Base-by-base conservation (phyloP, 1,140 invertebrate species). In the Caenorhabditis briggsae region DNA sequence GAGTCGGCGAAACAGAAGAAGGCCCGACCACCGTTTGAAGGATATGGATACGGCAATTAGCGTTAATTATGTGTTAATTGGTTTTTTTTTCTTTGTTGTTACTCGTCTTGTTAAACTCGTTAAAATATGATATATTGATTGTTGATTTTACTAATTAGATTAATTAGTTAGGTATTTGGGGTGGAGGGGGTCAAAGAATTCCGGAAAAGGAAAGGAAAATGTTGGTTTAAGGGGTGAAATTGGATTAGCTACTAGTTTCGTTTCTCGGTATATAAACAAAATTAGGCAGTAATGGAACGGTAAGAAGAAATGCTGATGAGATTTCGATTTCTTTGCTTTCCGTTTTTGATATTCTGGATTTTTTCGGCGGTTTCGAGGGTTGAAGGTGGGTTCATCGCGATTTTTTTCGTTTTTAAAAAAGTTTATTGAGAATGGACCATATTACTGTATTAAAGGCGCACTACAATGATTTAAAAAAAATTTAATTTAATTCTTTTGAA, bases 1-100 rank as follows among this genome's bases (percentile, higher is more conserved):
- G 74, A 83, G 61, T 48, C 59, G 58, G 46, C 58, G 61, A 87
- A 86, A 55, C 64, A 82, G 78, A 82, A 82, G 25, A 86, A 82
- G 23, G 70, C 70, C 7, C 70, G 70, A 1, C 70, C 70, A 1
- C 70, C 70, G 46, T 78, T 78, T 11, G 70, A 78, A 78, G 70
- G 70, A 53, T 78, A 78, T 43, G 70, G 43, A 50, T 78, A 12
- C 46, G 18, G 23, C n/a, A 78, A 78, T 78, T 78, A 78, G 23
- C 2, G n/a, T 64, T 12, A 16, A 33, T 25, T 33, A 9, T 64
- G 12, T 46, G 11, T 18, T 78, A 23, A 8, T 78, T 78, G 14
- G 50, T 46, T 2, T 46, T 70, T 7, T 33, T 33, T 33, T 64
- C 9, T 50, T 78, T 50, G 46, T 78, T 78, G 8, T 78, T 78